Percentiles rank a stretch among this genome's conserved stretches.
Evolutionary conservation across 2,113 vertebrate genomes (phyloP).

Genomic region (Hypomesus transpacificus): DNA sequence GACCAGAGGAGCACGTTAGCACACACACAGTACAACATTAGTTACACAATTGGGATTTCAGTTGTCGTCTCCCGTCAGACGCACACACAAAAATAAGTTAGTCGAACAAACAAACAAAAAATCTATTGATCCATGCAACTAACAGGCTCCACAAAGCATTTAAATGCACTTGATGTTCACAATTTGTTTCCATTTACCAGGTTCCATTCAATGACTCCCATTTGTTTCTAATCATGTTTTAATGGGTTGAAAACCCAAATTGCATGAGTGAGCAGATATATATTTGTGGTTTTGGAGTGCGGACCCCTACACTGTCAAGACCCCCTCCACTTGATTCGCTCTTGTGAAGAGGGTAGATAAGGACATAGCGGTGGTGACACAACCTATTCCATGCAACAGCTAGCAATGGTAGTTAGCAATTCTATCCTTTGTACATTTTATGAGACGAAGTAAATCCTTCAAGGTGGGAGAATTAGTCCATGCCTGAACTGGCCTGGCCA

Average conservation of each 20-base stretch:
- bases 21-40: not conserved
- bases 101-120: not conserved
- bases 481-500: too few relatives aligned
- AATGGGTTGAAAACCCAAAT: too few relatives aligned
- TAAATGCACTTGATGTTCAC: conserved; percentile 56
- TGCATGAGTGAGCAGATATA: too few relatives aligned
- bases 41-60: not conserved
- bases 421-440: too few relatives aligned
- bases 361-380: too few relatives aligned
- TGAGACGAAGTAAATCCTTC: too few relatives aligned
- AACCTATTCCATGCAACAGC: too few relatives aligned
- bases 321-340: not conserved
- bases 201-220: conserved; percentile 39
- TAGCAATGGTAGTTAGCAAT: too few relatives aligned
- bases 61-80: too few relatives aligned
- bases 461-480: too few relatives aligned
- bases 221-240: conserved; percentile 7
- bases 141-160: conserved; percentile 32
- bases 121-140: not conserved
- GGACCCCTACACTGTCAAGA: not conserved
- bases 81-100: not conserved
- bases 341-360: too few relatives aligned
- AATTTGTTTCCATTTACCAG: conserved; percentile 39
- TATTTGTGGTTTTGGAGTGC: too few relatives aligned
- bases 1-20: not conserved